A percentile compares a stretch with the other conserved stretches of the same genome.
These are phyloP conservation scores for Volucella zonaria DNA, from an alignment of 2,888 invertebrate species.

Conservation along the genomic window DNA sequence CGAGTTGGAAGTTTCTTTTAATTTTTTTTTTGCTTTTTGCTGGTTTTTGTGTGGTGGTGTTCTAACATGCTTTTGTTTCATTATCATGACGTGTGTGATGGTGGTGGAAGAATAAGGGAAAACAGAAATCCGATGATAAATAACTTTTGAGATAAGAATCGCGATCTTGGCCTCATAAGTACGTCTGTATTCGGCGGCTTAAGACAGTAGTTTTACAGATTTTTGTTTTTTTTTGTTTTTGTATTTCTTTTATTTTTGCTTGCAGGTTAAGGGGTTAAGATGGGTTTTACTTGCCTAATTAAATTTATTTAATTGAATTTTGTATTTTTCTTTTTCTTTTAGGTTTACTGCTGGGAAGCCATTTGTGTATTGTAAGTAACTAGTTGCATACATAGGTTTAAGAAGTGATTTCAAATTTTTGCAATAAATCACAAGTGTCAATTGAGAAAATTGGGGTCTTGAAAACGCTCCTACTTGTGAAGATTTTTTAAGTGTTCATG, in stretches of 20 bases:
- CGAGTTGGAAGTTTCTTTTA: constrained; percentile 24
- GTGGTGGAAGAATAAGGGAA: constrained; percentile 45
- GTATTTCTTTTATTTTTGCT: constrained; percentile 19
- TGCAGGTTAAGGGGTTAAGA: constrained; percentile 60
- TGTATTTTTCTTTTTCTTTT: constrained; percentile 70
- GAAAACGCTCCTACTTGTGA: no score
- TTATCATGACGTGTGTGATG: constrained; percentile 47
- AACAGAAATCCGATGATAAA: constrained; percentile 71
- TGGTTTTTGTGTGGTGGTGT: constrained; percentile 5
- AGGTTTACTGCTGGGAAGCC: constrained; percentile 76
- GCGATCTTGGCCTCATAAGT: constrained; percentile 71
- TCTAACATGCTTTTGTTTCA: constrained; percentile 59
- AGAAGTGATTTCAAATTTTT: no score
- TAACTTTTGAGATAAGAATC: constrained; percentile 72
- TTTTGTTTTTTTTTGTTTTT: constrained; percentile 45
- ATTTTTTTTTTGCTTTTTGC: constrained; percentile 1
- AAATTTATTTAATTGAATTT: constrained; percentile 48
- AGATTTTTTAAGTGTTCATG: no score
- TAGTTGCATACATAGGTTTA: no score
- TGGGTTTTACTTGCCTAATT: constrained; percentile 62
- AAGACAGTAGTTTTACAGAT: constrained; percentile 25
- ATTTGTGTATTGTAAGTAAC: constrained; percentile 76
- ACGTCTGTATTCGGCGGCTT: constrained; percentile 38
- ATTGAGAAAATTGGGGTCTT: no score
- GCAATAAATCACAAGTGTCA: no score